phyloP scores from a whole-genome alignment of 2,797 vertebrate species.

The Syndactyla subalaris region DNA sequence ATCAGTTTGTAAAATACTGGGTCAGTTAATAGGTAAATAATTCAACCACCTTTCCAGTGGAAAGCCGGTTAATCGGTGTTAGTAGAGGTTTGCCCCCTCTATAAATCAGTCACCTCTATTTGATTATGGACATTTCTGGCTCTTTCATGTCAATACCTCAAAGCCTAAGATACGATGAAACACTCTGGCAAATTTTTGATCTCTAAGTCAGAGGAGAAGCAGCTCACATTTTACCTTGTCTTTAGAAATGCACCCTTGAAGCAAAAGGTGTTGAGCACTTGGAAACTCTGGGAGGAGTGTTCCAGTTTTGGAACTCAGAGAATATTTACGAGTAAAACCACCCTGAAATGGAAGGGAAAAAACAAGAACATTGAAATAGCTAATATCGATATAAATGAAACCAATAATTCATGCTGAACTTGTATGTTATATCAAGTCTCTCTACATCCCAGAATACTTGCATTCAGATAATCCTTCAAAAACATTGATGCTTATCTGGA shows the following conservation, averaged over 20 bases:
- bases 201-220: slow-evolving; percentile 55
- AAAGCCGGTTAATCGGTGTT: slow-evolving; percentile 73
- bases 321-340: slow-evolving; percentile 98
- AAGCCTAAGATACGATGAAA: slow-evolving; percentile 64
- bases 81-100: slow-evolving; percentile 73
- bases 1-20: slow-evolving; percentile 69
- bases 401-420: neutral
- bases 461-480: neutral
- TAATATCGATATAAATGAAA: neutral
- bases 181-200: slow-evolving; percentile 57
- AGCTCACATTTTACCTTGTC: slow-evolving; percentile 87
- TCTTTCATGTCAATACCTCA: slow-evolving; percentile 74
- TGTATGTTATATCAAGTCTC: neutral
- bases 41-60: slow-evolving; percentile 73
- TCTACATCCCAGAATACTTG: neutral
- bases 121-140: slow-evolving; percentile 75
- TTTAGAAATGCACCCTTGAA: slow-evolving; percentile 90
- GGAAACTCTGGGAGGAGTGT: slow-evolving; percentile 97
- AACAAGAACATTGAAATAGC: neutral
- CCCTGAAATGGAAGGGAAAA: slow-evolving; percentile 80
- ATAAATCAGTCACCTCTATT: slow-evolving; percentile 81
- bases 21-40: slow-evolving; percentile 80
- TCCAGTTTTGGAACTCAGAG: slow-evolving; percentile 97
- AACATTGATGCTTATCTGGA: neutral
- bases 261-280: slow-evolving; percentile 91